Percentiles rank a stretch among this genome's conserved stretches.
These are phyloP conservation scores for Leptinotarsa lineolata DNA, from an alignment of 1,140 invertebrate species.

Conservation along the genomic window DNA sequence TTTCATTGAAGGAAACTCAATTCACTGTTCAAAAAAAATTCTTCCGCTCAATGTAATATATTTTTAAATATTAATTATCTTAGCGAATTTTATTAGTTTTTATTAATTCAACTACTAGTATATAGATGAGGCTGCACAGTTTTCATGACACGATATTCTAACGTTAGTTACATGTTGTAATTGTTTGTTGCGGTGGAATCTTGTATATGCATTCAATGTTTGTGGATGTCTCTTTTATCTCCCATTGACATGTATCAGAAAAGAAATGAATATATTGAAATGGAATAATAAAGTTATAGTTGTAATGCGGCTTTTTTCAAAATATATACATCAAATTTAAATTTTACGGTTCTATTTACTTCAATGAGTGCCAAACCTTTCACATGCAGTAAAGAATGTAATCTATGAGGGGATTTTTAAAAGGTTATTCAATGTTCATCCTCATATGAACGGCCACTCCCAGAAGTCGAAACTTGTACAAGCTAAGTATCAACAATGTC, in stretches of 20 bases:
- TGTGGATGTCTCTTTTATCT: background rate
- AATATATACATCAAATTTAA: too few relatives aligned
- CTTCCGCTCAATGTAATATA: constrained; percentile 20
- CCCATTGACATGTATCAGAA: background rate
- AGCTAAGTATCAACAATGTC: too few relatives aligned
- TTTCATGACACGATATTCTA: background rate
- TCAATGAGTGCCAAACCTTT: too few relatives aligned
- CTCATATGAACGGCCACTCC: too few relatives aligned
- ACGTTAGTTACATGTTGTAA: background rate
- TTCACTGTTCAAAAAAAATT: background rate
- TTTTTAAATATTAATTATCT: background rate
- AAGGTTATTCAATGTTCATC: too few relatives aligned
- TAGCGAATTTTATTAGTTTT: constrained; percentile 7
- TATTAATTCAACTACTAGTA: background rate
- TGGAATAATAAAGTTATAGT: too few relatives aligned
- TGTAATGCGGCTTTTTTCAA: too few relatives aligned
- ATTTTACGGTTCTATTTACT: too few relatives aligned
- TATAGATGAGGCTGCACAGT: background rate
- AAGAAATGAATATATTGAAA: too few relatives aligned
- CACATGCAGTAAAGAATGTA: too few relatives aligned
- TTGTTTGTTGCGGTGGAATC: background rate
- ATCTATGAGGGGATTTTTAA: too few relatives aligned
- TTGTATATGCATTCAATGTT: background rate
- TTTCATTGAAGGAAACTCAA: background rate
- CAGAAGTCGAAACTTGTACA: too few relatives aligned